Base-by-base conservation (phyloP, 1,140 invertebrate genomes). In the Nomia melanderi region DNA sequence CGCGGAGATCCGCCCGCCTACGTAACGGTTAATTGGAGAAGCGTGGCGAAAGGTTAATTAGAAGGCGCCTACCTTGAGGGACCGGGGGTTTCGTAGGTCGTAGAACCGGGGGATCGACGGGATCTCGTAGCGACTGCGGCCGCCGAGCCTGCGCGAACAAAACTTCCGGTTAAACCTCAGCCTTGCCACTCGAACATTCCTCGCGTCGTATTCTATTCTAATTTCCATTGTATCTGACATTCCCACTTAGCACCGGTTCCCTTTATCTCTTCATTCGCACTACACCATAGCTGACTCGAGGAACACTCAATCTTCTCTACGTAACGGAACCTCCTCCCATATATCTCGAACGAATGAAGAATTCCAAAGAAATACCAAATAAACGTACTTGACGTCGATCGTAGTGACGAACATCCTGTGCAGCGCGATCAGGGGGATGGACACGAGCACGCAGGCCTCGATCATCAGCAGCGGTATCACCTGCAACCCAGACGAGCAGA, bases 321-420 rank as follows among this genome's bases (percentile, higher is more conserved):
- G n/a, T n/a, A n/a, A n/a, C n/a, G n/a, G n/a, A n/a, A n/a, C n/a
- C n/a, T n/a, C n/a, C n/a, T n/a, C n/a, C n/a, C n/a, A n/a, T n/a
- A n/a, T n/a, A n/a, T n/a, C n/a, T n/a, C n/a, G n/a, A n/a, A n/a
- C n/a, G n/a, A n/a, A n/a, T n/a, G n/a, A n/a, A n/a, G n/a, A n/a
- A n/a, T n/a, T n/a, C n/a, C 17, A 56, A 56, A 2, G 20, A 33
- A 33, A 25, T 1, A n/a, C 6, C 20, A 5, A 36, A 33, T 53
- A n/a, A 39, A 88, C 91, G 92, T 85, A 93, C 92, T 83, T 79
- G 17, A 92, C 82, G 57, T 93, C 92, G 27, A 90, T 89, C 23
- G 87, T 88, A 1, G 89, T 90, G 5, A 78, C 27, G 64, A 90
- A 90, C 1, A 85, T 9, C 62, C 79, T 84, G 67, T 88, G 29